Percentiles rank a stretch among this genome's conserved stretches.
phyloP scores from a whole-genome alignment of 2,888 invertebrate species.

The Phengaris arion region DNA sequence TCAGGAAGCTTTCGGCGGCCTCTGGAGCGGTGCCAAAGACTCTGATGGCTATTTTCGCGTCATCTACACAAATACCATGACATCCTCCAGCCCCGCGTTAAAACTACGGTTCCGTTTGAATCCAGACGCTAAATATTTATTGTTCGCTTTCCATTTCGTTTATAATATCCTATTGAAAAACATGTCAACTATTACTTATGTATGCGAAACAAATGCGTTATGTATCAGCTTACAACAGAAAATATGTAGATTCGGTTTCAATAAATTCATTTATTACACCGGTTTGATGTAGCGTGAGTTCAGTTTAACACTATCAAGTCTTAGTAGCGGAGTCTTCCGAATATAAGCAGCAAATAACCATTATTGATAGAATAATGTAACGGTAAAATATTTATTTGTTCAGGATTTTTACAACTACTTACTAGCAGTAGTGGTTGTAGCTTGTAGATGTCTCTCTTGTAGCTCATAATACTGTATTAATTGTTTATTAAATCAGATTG shows the following conservation, averaged over 20 bases:
- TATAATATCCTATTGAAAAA: neutral
- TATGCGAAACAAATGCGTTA: neutral
- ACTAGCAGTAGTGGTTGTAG: no score
- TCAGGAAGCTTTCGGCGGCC: constrained; percentile 63
- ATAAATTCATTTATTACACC: neutral
- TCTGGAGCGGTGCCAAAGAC: constrained; percentile 69
- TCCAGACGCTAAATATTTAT: constrained; percentile 26
- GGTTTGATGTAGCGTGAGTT: neutral
- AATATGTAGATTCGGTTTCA: neutral
- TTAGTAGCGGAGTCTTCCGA: no score
- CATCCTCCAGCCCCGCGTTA: constrained; percentile 44
- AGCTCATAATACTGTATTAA: neutral
- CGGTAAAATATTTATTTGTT: no score
- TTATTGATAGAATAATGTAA: no score
- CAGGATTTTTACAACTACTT: no score
- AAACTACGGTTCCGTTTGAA: constrained; percentile 14
- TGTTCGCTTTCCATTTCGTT: constrained; percentile 17
- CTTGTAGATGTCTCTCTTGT: no score
- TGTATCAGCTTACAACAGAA: neutral
- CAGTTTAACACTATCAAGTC: no score
- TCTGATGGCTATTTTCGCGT: constrained; percentile 72
- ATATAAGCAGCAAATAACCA: no score
- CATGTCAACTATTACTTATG: constrained; percentile 2
- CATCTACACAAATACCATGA: constrained; percentile 65
- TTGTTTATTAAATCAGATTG: neutral